Evolutionary conservation across 2,113 vertebrate genomes (phyloP).

Genomic region (Leptobrachium leishanense): DNA sequence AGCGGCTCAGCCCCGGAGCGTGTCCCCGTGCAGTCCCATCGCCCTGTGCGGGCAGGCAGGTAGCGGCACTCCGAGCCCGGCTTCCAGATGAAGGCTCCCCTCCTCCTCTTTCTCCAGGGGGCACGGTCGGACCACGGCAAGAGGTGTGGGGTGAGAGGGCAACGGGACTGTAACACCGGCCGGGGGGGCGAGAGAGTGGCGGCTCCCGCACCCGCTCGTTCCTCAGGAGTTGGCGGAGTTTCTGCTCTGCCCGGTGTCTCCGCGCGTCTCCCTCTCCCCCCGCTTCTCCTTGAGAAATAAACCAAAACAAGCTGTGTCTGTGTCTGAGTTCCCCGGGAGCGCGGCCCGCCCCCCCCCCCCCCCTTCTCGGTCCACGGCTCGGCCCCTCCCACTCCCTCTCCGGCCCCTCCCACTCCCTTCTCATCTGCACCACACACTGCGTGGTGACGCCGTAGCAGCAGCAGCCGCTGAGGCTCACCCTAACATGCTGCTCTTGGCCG

Average conservation of each 20-base stretch:
- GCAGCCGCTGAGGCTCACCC: constrained; percentile 1
- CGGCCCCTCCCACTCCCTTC: constrained; percentile 66
- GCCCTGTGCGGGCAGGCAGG: constrained; percentile 52
- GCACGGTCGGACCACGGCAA: constrained; percentile 22
- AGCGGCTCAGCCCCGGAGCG: constrained; percentile 43
- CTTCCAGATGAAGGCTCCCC: constrained; percentile 50
- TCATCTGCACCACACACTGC: constrained; percentile 39
- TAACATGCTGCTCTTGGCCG: constrained; percentile 23
- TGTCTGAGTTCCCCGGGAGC: constrained; percentile 53
- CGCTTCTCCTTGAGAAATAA: constrained; percentile 41
- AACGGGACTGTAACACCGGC: not conserved
- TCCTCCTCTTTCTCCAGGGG: constrained; percentile 3
- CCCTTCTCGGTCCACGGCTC: not conserved
- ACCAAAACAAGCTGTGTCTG: constrained; percentile 65
- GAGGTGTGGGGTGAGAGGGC: not conserved
- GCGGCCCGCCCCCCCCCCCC: constrained; percentile 51
- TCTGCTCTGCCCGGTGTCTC: constrained; percentile 44
- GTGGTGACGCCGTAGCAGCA: not conserved
- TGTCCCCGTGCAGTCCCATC: constrained; percentile 64
- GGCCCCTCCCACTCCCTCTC: constrained; percentile 58
- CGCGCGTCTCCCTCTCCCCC: constrained; percentile 14
- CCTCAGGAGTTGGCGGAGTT: constrained; percentile 33
- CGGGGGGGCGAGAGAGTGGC: not conserved
- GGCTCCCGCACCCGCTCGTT: not conserved
- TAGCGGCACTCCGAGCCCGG: constrained; percentile 42